Percentiles rank a stretch among this genome's conserved stretches.
phyloP scores from a whole-genome alignment of 1,140 invertebrate genomes.

The Mylabris phalerata region DNA sequence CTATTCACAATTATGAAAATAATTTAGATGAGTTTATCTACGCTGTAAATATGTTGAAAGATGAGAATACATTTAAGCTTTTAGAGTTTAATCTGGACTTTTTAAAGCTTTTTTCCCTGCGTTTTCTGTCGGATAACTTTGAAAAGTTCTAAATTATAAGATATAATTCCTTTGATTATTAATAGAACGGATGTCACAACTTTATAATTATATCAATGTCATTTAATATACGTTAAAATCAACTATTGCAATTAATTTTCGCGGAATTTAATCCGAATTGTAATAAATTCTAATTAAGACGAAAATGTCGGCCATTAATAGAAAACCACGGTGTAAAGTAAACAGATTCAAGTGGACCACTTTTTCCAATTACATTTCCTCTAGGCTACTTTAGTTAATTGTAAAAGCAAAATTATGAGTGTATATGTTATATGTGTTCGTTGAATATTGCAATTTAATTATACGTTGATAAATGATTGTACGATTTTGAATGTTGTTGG shows the following conservation, averaged over 20 bases:
- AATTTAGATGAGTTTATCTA: too few relatives aligned
- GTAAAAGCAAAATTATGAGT: conserved; percentile 16
- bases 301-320: conserved; percentile 24
- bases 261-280: conserved; percentile 2
- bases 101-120: too few relatives aligned
- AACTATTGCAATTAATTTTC: conserved; percentile 3
- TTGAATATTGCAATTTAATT: conserved; percentile 22
- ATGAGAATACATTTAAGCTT: too few relatives aligned
- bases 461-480: conserved; percentile 8
- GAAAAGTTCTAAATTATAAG: too few relatives aligned
- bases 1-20: too few relatives aligned
- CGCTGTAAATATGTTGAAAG: too few relatives aligned
- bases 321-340: conserved; percentile 21
- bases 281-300: conserved; percentile 24
- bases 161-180: too few relatives aligned
- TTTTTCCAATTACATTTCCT: conserved; percentile 30
- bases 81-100: too few relatives aligned
- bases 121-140: too few relatives aligned
- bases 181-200: too few relatives aligned
- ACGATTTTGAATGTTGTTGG: conserved; percentile 3
- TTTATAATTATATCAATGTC: too few relatives aligned
- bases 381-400: conserved; percentile 30
- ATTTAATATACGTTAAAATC: background rate
- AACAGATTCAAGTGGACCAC: conserved; percentile 26
- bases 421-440: conserved; percentile 10